Conservation (phyloP, 2,888 invertebrate genomes). For the Sarcophaga subvicina region DNA sequence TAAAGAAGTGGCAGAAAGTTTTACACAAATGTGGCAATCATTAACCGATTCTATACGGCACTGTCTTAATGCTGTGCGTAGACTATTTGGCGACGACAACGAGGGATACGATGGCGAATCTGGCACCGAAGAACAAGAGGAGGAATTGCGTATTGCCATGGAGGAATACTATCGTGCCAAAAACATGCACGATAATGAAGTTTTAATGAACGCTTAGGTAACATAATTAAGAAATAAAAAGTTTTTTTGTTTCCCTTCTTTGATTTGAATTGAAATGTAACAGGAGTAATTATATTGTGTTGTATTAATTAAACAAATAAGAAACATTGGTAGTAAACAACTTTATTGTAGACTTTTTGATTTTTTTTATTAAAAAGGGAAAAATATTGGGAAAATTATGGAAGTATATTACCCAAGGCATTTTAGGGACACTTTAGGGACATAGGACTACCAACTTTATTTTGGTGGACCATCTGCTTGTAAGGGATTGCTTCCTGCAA, state of each 20-base stretch:
- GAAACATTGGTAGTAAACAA: too few species aligned
- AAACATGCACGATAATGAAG: conserved; percentile 48
- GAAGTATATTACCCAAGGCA: too few species aligned
- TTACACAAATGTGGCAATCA: conserved; percentile 74
- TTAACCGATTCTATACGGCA: conserved; percentile 72
- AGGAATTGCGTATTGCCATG: conserved; percentile 45
- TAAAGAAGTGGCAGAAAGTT: conserved; percentile 71
- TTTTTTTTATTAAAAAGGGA: too few species aligned
- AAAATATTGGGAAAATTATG: too few species aligned
- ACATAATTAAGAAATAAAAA: conserved; percentile 20
- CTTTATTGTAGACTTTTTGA: too few species aligned
- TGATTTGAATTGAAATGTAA: background rate
- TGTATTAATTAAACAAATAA: too few species aligned
- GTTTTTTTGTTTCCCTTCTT: background rate
- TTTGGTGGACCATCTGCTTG: too few species aligned
- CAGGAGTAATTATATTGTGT: background rate
- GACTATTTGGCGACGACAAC: conserved; percentile 35
- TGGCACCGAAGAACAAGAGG: conserved; percentile 43
- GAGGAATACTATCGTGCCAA: conserved; percentile 19
- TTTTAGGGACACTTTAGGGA: too few species aligned
- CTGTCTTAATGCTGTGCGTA: conserved; percentile 57
- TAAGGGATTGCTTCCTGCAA: too few species aligned
- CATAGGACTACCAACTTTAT: too few species aligned
- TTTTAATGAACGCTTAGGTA: conserved; percentile 26
- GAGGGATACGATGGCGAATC: background rate